Base-by-base conservation (phyloP, 2,797 vertebrate genomes). In the Eulemur mongoz region DNA sequence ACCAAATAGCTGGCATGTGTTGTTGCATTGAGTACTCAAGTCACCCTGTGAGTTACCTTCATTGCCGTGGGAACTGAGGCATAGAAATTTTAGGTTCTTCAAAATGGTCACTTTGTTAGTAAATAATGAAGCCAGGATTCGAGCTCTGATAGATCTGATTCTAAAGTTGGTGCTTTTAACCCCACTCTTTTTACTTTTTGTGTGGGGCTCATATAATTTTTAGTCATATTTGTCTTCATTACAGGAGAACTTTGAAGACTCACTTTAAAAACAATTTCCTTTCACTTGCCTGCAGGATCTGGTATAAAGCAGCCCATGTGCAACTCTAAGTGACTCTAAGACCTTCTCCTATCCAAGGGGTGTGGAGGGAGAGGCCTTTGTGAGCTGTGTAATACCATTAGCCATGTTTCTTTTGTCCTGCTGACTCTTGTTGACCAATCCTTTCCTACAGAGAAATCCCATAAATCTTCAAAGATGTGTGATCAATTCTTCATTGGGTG, bases 201-300 rank as follows among this genome's bases (percentile, higher is more conserved):
- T 48, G 50, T 13, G 52, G 35, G 7, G 10, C 30, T 93, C 65
- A 18, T 70, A 52, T 25, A 4, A 27, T 91, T 87, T 70, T 88
- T 78, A 30, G 61, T 93, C 52, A 70, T 17, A 43, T 76, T 91
- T 85, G 27, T 59, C 69, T 93, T 79, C 15, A 48, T 82, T 87
- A 61, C 2, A 22, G 67, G 83, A 92, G 45, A 72, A 35, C 2
- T 32, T 89, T 82, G 15, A 67, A 85, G 15, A 2, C n/a, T 84
- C 50, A 79, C 25, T 59, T 89, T 65, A 12, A 38, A 69, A 69
- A 69, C 11, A 11, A 2, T 4, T 59, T 63, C 35, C 25, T 72
- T 94, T 88, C 13, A 15, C 80, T 89, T 95, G 89, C n/a, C 14
- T 76, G 10, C 0, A 84, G 7, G 2, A 27, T 89, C 7, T 5